Conservation (phyloP, 2,797 vertebrate genomes). For the Lateolabrax maculatus region DNA sequence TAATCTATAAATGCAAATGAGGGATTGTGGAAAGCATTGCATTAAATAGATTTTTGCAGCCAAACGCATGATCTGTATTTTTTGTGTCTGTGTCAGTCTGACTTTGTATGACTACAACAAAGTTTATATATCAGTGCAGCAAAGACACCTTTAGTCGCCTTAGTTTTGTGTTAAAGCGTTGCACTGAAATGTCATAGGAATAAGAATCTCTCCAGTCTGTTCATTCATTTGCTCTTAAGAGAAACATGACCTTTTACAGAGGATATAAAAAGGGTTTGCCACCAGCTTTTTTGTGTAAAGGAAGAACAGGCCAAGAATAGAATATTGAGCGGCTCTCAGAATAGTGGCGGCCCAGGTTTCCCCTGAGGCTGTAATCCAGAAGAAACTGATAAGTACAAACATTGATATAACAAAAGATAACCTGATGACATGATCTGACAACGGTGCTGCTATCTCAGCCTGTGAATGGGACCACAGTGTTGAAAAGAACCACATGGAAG, state of each 20-base stretch:
- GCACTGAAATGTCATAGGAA: conserved; percentile 68
- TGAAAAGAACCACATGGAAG: neutral
- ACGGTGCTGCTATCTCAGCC: neutral
- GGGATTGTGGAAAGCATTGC: conserved; percentile 25
- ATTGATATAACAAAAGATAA: conserved; percentile 53
- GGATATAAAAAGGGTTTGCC: conserved; percentile 41
- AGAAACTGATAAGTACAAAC: conserved; percentile 56
- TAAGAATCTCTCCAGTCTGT: conserved; percentile 33
- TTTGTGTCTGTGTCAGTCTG: conserved; percentile 14
- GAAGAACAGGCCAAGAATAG: conserved; percentile 48
- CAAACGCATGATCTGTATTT: conserved; percentile 1
- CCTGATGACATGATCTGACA: conserved; percentile 37
- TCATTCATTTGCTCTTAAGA: conserved; percentile 35
- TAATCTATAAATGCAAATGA: conserved; percentile 4
- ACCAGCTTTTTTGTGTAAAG: conserved; percentile 38
- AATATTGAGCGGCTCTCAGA: conserved; percentile 52
- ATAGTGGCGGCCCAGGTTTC: conserved; percentile 13
- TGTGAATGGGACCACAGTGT: neutral
- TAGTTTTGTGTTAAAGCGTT: conserved; percentile 5
- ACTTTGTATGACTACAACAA: neutral
- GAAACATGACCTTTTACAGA: conserved; percentile 53
- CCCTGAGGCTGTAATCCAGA: conserved; percentile 25
- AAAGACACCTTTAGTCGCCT: neutral
- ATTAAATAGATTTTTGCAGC: conserved; percentile 47
- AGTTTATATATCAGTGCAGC: conserved; percentile 5